Evolutionary conservation across 2,797 vertebrate genomes (phyloP).

Genomic region (Threskiornis aethiopicus): DNA sequence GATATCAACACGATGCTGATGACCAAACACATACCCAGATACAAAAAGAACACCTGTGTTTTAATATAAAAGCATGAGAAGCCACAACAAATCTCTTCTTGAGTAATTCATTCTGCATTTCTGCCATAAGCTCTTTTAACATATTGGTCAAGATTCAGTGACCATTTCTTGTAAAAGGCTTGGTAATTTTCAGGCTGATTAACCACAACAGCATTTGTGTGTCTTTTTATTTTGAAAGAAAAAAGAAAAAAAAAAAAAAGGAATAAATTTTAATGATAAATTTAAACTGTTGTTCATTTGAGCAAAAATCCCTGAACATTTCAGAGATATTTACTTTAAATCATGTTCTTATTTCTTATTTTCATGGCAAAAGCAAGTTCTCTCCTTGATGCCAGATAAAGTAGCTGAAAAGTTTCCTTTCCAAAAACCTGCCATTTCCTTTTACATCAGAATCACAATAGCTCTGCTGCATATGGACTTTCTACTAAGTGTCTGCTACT

Average conservation of each 20-base stretch:
- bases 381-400: background rate
- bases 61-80: background rate
- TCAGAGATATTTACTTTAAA: background rate
- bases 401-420: background rate
- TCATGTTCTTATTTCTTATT: background rate
- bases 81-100: background rate
- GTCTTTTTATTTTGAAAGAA: background rate
- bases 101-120: background rate
- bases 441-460: background rate
- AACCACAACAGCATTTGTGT: rapidly evolving
- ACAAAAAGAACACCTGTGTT: background rate
- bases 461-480: background rate
- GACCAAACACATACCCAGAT: background rate
- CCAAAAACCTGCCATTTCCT: background rate
- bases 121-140: background rate
- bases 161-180: background rate
- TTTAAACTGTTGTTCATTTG: background rate
- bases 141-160: background rate
- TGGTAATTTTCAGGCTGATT: background rate
- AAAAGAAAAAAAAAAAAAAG: background rate
- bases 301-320: background rate
- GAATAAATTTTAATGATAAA: background rate
- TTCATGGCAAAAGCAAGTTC: background rate
- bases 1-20: background rate
- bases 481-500: background rate